Percentiles rank a stretch among this genome's conserved stretches.
phyloP scores from a whole-genome alignment of 2,113 vertebrate species.

The Octodon degus region DNA sequence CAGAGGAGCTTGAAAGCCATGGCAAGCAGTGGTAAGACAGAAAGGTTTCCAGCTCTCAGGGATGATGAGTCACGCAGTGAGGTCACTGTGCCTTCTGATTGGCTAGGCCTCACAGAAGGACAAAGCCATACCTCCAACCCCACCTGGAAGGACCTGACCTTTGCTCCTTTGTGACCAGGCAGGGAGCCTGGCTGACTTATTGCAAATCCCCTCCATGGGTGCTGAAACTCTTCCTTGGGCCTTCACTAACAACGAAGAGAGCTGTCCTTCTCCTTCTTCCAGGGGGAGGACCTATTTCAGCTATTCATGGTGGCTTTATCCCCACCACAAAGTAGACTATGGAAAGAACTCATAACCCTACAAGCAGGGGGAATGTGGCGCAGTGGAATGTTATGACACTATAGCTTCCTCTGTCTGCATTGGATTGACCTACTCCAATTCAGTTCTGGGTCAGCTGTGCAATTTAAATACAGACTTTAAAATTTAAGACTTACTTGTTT shows the following conservation, averaged over 20 bases:
- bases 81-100: background rate
- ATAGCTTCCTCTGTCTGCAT: background rate
- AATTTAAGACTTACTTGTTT: background rate
- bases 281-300: background rate
- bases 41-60: background rate
- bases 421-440: background rate
- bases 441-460: background rate
- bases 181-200: background rate
- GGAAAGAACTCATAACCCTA: background rate
- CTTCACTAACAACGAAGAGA: background rate
- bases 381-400: background rate
- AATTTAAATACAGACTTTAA: background rate
- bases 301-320: background rate
- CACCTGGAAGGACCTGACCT: background rate
- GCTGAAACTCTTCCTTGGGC: background rate
- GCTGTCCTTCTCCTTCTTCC: background rate
- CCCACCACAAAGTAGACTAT: rapidly evolving
- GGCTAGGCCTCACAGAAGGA: background rate
- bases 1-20: background rate
- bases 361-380: background rate
- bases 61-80: background rate
- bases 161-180: background rate
- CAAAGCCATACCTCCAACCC: background rate
- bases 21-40: background rate
- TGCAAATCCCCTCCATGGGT: rapidly evolving